Evolutionary conservation across 2,113 vertebrate species (phyloP), one percentile per base, ranked within the genome.

Genomic region (Leuciscus idus): DNA sequence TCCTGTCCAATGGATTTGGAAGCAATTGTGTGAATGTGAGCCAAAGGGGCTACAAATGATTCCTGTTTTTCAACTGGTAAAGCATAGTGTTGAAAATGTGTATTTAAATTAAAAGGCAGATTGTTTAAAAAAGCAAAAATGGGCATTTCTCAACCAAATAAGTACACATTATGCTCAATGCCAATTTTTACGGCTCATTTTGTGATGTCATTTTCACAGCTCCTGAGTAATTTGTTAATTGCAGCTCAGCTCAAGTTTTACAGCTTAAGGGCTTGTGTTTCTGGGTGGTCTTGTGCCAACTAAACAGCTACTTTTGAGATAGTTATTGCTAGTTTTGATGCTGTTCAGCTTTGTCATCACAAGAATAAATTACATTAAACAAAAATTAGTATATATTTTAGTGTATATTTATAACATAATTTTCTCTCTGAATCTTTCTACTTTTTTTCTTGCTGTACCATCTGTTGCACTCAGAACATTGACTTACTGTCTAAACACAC

Each of bases 1-100:
- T 50, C 48, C 48, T 77, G 28, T 55, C 75, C 75, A 77, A n/a
- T 50, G 43, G n/a, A 75, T 28, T 28, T 77, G 75, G 28, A 77
- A 30, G 50, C 50, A 23, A 50, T 77, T 77, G 28, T 52, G 75
- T 52, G 26, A 52, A 77, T 23, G 28, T 77, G 4, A 77, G 43
- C 43, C 43, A 15, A n/a, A 75, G 72, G 19, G 72, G 21, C 70
- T 74, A 46, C 70, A 46, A 26, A 75, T 75, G 43, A 75, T 26
- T 75, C 43, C 43, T 50, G 72, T 74, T 48, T 12, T 23, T 74
- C 23, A 46, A 8, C 1, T 74, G 73, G 43, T 50, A 75, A 43
- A 75, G 12, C 73, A 75, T 48, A 43, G 72, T 50, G 12, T 50
- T 75, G 33, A 55, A 55, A 19, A 55, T 21, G 6, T 33, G 30